phyloP scores from a whole-genome alignment of 1,140 invertebrate genomes.

The Euura lappo region DNA sequence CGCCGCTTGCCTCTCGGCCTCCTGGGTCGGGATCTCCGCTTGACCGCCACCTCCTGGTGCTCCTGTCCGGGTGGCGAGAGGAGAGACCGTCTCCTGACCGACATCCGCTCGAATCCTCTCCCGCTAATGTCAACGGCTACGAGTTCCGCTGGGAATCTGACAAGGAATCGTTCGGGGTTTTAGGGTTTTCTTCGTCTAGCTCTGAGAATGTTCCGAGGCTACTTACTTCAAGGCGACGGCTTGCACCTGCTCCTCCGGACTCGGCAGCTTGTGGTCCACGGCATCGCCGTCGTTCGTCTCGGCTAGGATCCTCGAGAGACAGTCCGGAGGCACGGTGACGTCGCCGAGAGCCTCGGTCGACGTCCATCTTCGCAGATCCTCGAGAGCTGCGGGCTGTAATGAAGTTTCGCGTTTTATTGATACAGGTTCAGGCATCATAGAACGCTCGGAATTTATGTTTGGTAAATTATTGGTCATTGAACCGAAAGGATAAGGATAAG shows the following conservation, averaged over 20 bases:
- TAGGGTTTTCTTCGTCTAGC: no score
- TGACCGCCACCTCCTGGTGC: conserved; percentile 65
- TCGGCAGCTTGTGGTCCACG: conserved; percentile 81
- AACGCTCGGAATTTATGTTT: neutral
- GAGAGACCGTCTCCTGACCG: conserved; percentile 79
- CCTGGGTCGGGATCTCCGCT: conserved; percentile 73
- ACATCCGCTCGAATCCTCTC: conserved; percentile 85
- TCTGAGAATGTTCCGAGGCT: neutral
- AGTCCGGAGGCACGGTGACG: conserved; percentile 78
- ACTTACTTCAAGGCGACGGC: conserved; percentile 80
- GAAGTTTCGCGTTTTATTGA: neutral
- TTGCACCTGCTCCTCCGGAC: conserved; percentile 81
- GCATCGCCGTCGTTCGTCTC: conserved; percentile 70
- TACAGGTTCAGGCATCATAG: no score
- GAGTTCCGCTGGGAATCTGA: conserved; percentile 84
- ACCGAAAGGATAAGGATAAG: conserved; percentile 30
- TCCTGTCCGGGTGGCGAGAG: conserved; percentile 50
- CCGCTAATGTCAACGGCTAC: conserved; percentile 88
- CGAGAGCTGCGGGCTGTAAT: conserved; percentile 77
- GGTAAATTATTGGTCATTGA: conserved; percentile 33
- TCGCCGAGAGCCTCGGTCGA: conserved; percentile 83
- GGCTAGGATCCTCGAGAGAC: conserved; percentile 63
- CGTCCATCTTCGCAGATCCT: conserved; percentile 82
- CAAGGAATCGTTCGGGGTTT: conserved; percentile 9
- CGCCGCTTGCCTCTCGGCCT: conserved; percentile 81